phyloP scores from a whole-genome alignment of 2,797 vertebrate genomes.

The Takifugu rubripes region DNA sequence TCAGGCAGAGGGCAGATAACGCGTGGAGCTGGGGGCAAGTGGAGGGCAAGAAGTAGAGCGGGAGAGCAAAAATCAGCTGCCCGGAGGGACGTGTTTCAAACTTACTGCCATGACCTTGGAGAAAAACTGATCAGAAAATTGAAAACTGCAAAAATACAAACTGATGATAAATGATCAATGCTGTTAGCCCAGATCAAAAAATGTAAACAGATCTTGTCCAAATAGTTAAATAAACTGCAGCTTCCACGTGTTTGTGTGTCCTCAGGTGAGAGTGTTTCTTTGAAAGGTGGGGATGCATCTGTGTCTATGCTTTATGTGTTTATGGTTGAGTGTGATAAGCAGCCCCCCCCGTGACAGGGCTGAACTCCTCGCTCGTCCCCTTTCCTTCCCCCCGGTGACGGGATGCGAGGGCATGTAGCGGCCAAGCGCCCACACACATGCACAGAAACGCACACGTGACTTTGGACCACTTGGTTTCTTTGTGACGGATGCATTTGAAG shows the following conservation, averaged over 20 bases:
- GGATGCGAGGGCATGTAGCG: constrained; percentile 53
- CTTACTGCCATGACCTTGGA: constrained; percentile 10
- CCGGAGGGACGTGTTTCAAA: constrained; percentile 25
- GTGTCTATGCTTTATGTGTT: constrained; percentile 4
- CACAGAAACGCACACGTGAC: constrained; percentile 2
- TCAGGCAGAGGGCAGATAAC: constrained; percentile 33
- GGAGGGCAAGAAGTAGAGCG: constrained; percentile 25
- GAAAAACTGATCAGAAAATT: not conserved
- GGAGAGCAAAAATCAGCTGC: constrained; percentile 36
- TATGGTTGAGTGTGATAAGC: constrained; percentile 62
- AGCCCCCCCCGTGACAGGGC: constrained; percentile 37
- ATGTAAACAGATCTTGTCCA: no score
- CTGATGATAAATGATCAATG: not conserved
- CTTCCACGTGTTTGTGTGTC: constrained; percentile 1
- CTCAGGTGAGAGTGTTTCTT: not conserved
- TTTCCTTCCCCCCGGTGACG: constrained; percentile 50
- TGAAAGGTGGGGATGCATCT: constrained; percentile 10
- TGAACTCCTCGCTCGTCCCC: constrained; percentile 35
- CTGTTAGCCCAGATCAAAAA: not conserved
- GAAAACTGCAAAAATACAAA: not conserved
- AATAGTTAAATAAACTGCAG: no score
- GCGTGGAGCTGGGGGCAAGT: constrained; percentile 2
- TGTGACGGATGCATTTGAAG: no score
- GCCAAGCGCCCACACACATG: constrained; percentile 17
- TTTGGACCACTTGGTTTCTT: constrained; percentile 9